phyloP scores from a whole-genome alignment of 2,797 vertebrate genomes.

The Phoeniculus purpureus region DNA sequence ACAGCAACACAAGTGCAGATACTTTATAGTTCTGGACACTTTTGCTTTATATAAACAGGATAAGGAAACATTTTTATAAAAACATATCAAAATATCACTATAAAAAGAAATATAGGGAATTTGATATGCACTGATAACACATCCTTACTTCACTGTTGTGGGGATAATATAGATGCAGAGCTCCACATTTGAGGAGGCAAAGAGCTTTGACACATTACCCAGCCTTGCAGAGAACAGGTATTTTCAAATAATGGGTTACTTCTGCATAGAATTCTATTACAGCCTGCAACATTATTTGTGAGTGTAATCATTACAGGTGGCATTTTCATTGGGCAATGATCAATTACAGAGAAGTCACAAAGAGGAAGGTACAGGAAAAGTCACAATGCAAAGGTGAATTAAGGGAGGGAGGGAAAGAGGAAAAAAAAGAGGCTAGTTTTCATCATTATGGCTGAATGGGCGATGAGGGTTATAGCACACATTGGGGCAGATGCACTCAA shows the following conservation, averaged over 20 bases:
- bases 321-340: constrained; percentile 11
- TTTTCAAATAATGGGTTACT: constrained; percentile 18
- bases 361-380: background rate
- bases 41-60: background rate
- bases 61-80: background rate
- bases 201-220: background rate
- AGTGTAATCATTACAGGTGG: background rate
- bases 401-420: background rate
- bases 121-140: background rate
- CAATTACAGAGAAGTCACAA: background rate
- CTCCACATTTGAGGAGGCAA: background rate
- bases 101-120: background rate
- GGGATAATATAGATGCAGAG: background rate
- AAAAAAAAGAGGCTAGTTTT: background rate
- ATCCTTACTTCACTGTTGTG: background rate
- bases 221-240: background rate
- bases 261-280: constrained; percentile 9
- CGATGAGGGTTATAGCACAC: background rate
- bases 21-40: background rate
- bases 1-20: background rate
- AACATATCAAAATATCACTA: background rate
- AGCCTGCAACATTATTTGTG: background rate
- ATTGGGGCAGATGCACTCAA: background rate
- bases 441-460: background rate
- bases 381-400: background rate